Percentiles rank a stretch among this genome's conserved stretches.
These are phyloP conservation scores for Rhincodon typus DNA, from an alignment of 2,797 vertebrate genomes.

Conservation along the genomic window DNA sequence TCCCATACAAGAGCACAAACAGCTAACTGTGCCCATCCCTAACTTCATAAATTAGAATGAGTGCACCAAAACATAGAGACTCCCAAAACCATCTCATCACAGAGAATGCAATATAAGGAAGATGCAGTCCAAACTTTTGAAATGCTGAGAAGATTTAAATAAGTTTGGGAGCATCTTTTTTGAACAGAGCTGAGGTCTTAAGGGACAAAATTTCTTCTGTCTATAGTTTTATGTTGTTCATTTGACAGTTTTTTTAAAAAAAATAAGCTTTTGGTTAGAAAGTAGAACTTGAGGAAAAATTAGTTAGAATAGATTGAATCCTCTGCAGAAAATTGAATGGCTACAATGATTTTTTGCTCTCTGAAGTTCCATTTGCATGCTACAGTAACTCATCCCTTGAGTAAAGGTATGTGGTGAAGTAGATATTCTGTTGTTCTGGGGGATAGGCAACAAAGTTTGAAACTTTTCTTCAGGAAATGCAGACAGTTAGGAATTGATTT, in stretches of 20 bases:
- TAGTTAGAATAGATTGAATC: background rate
- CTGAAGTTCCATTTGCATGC: background rate
- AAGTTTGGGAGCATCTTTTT: background rate
- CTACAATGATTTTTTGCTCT: background rate
- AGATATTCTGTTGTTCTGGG: background rate
- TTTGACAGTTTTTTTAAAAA: background rate
- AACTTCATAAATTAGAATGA: background rate
- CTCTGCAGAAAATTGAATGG: no score
- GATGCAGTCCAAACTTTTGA: background rate
- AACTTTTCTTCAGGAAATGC: background rate
- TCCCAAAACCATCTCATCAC: background rate
- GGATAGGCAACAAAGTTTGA: background rate
- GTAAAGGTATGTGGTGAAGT: no score
- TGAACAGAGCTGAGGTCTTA: background rate
- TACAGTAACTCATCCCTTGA: background rate
- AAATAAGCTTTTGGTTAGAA: background rate
- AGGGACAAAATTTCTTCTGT: no score
- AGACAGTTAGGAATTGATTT: background rate
- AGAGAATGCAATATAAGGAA: background rate
- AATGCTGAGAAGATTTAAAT: background rate
- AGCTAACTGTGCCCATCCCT: no score
- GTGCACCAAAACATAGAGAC: no score
- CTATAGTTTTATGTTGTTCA: no score
- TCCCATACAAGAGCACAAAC: background rate
- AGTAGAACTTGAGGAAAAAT: background rate